Percentiles rank a stretch among this genome's conserved stretches.
Conservation (phyloP, 2,888 invertebrate genomes). For the Drosophila fungiperda region DNA sequence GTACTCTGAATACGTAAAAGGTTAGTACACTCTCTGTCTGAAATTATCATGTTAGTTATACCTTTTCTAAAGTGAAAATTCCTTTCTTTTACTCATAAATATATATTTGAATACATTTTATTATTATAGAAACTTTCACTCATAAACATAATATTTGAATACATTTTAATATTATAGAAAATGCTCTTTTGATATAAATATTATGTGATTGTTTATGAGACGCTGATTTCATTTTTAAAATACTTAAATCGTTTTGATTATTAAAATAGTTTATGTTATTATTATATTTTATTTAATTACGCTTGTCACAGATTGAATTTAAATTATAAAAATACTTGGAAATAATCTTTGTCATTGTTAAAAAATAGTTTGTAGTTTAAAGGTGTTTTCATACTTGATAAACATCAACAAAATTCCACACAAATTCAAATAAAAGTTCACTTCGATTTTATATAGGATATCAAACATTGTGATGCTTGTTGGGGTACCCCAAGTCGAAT, state of each 20-base stretch:
- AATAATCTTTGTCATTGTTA: background rate
- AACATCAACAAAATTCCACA: background rate
- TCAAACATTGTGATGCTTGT: background rate
- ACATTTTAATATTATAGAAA: background rate
- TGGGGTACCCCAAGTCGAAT: background rate
- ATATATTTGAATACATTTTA: background rate
- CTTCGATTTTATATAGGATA: constrained; percentile 5
- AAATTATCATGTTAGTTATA: background rate
- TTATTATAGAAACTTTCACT: no score
- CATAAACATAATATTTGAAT: no score
- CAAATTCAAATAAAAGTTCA: background rate
- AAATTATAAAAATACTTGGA: background rate
- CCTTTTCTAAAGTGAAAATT: background rate
- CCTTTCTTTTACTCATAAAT: no score
- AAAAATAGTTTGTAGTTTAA: background rate
- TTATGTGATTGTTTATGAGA: background rate
- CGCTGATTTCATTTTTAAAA: no score
- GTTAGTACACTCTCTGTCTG: background rate
- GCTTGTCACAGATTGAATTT: background rate
- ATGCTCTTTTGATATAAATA: background rate
- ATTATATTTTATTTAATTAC: no score
- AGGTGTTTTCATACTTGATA: background rate
- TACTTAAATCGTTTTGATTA: background rate
- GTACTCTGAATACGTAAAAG: background rate
- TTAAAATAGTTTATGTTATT: background rate